Conservation (phyloP, 2,113 vertebrate genomes). For the Oryzias celebensis region DNA sequence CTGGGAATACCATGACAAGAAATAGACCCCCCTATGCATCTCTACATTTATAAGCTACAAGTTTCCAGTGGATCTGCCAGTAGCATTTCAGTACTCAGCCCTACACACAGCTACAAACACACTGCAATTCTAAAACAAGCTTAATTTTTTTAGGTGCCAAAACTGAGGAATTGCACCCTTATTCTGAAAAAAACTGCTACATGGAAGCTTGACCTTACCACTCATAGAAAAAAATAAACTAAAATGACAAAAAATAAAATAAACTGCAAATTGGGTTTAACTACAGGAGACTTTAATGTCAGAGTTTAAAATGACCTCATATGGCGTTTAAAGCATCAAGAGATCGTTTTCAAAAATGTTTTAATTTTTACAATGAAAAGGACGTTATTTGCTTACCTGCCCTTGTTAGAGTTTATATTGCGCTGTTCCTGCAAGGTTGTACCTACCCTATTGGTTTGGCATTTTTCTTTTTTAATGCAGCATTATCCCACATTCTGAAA, state of each 20-base stretch:
- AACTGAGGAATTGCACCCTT: background rate
- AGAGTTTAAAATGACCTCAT: no score
- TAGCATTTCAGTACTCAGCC: slow-evolving; percentile 34
- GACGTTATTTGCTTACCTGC: no score
- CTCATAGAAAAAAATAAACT: no score
- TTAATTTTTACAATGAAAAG: no score
- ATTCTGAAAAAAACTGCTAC: background rate
- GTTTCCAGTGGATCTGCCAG: slow-evolving; percentile 65
- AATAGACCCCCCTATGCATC: slow-evolving; percentile 56
- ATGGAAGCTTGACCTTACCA: no score
- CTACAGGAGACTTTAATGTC: background rate
- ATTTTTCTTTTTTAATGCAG: no score
- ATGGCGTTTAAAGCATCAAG: no score
- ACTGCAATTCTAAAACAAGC: slow-evolving; percentile 30
- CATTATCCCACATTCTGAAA: no score
- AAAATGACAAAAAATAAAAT: background rate
- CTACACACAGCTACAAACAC: slow-evolving; percentile 21
- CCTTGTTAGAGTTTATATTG: no score
- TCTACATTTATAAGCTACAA: slow-evolving; percentile 35
- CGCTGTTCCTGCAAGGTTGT: no score
- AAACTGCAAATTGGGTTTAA: slow-evolving; percentile 11
- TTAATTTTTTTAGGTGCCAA: slow-evolving; percentile 2
- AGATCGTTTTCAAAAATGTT: no score
- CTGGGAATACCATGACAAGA: slow-evolving; percentile 26
- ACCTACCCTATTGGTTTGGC: no score